These are phyloP conservation scores for Peromyscus californicus DNA, from an alignment of 2,113 vertebrate genomes.

Conservation along the genomic window DNA sequence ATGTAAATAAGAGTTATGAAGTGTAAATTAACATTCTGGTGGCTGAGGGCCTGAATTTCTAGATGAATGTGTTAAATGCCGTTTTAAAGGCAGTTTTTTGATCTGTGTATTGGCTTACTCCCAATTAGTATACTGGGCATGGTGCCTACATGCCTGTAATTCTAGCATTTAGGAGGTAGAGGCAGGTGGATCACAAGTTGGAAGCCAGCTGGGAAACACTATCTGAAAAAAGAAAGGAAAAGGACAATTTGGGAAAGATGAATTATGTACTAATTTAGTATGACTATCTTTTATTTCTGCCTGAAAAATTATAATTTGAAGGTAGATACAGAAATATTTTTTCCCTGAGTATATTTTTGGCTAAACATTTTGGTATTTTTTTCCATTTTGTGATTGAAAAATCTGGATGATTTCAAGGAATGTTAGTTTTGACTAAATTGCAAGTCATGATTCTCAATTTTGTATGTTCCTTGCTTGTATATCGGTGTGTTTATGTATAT, in stretches of 20 bases:
- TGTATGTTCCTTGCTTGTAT: conserved; percentile 34
- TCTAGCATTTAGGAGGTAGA: background rate
- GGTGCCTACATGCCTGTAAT: background rate
- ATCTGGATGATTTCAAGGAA: conserved; percentile 26
- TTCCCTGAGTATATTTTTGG: background rate
- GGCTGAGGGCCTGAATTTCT: conserved; percentile 36
- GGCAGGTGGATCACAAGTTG: background rate
- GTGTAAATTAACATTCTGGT: conserved; percentile 39
- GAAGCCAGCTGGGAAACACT: background rate
- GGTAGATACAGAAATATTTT: conserved; percentile 32
- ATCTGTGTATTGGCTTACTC: conserved; percentile 1
- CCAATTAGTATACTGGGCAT: background rate
- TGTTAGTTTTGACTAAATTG: conserved; percentile 43
- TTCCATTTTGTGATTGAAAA: conserved; percentile 53
- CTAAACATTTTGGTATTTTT: conserved; percentile 31
- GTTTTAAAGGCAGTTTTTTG: conserved; percentile 50
- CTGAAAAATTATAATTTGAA: conserved; percentile 42
- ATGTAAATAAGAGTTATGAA: conserved; percentile 32
- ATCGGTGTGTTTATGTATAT: conserved; percentile 23
- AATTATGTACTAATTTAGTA: conserved; percentile 30
- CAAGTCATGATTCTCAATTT: conserved; percentile 58
- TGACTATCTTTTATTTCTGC: conserved; percentile 52
- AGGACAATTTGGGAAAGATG: background rate
- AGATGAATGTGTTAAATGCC: background rate
- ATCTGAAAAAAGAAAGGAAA: background rate